phyloP scores from a whole-genome alignment of 2,797 vertebrate genomes.

The Poecilia wingei region DNA sequence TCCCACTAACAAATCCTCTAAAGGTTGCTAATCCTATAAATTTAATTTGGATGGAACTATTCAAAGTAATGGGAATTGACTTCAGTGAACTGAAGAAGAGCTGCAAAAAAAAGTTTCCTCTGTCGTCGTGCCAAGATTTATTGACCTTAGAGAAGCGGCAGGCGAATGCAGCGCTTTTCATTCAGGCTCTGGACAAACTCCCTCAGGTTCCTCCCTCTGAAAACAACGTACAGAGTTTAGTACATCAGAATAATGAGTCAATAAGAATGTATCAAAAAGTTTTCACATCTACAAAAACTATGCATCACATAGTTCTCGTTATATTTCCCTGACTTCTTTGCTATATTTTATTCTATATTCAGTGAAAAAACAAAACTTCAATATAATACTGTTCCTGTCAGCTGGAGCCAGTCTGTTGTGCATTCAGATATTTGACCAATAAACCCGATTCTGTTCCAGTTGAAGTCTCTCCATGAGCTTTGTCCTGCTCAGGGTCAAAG shows the following conservation, averaged over 20 bases:
- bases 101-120: not conserved
- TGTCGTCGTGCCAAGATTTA: not conserved
- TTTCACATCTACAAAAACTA: not conserved
- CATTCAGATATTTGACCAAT: not conserved
- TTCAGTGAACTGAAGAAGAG: not conserved
- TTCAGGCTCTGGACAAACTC: not conserved
- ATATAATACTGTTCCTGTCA: not conserved
- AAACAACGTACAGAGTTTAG: not conserved
- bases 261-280: not conserved
- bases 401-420: not conserved
- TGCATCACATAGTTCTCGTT: not conserved
- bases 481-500: not conserved
- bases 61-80: not conserved
- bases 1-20: not conserved
- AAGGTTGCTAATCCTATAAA: slow-evolving; percentile 1
- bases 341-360: not conserved
- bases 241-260: not conserved
- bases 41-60: not conserved
- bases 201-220: not conserved
- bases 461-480: not conserved
- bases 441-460: not conserved
- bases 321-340: not conserved
- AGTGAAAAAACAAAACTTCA: not conserved
- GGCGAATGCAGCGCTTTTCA: not conserved
- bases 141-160: not conserved